Base-by-base conservation (phyloP, 1,140 invertebrate species). In the Ceratina calcarata region DNA sequence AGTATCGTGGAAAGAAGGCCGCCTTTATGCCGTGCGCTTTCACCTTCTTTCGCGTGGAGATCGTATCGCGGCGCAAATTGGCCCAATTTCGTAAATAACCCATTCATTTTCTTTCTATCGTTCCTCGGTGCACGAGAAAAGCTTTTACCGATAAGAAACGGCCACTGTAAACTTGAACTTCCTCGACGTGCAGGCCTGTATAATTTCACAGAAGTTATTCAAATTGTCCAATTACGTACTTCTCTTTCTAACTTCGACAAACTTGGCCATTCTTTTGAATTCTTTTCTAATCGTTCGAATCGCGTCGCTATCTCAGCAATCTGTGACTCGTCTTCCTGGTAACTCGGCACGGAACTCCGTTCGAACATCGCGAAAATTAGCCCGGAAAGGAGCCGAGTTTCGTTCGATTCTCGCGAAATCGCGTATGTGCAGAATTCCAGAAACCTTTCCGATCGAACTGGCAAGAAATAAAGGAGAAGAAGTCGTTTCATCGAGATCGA, bases 51-150 rank as follows among this genome's bases (percentile, higher is more conserved):
- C 13, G 18, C 12, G 12, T 13, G 20, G 20, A n/a, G 37, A 45
- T 45, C 16, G 65, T 20, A 18, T 13, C 16, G 16, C 45, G 8
- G 16, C 24, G n/a, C 16, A 69, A 69, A 69, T 69, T 69, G 67
- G 16, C 51, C 12, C 67, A 69, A 69, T 69, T 69, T 32, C 51
- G 8, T 69, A 53, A 55, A 69, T 69, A 27, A 69, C 67, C 51
- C 45, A 69, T 69, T 69, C 67, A 20, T 55, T 51, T 51, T 68
- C 45, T 53, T 32, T 53, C 51, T 16, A 55, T 55, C 24, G 27
- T 10, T 4, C 24, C 22, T 15, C 24, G 45, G 16, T 7, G 2
- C 10, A 18, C 1, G 18, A 55, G 18, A 32, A 69, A 53, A 69
- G 16, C 8, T 55, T 15, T 18, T 27, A 10, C 12, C 13, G 12